Evolutionary conservation across 2,113 vertebrate species (phyloP).

Genomic region (Colaptes auratus): DNA sequence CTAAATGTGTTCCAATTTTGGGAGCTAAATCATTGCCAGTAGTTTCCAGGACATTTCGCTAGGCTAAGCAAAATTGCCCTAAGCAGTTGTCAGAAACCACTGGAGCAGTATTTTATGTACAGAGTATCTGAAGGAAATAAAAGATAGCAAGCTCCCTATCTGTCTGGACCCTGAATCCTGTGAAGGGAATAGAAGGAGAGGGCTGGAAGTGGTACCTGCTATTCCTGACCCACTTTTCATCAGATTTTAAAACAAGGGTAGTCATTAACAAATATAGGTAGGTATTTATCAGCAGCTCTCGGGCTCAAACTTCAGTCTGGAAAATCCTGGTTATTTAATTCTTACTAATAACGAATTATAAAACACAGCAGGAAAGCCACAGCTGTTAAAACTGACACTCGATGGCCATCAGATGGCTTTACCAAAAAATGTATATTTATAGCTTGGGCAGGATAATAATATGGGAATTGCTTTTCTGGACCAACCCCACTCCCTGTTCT

Average conservation of each 20-base stretch:
- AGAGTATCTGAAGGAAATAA: slow-evolving; percentile 76
- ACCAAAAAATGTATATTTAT: not conserved
- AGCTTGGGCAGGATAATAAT: not conserved
- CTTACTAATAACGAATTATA: not conserved
- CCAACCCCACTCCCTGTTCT: not conserved
- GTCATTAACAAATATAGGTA: not conserved
- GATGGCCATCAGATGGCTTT: not conserved
- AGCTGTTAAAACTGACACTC: not conserved
- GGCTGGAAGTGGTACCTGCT: not conserved
- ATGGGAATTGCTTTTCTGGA: not conserved
- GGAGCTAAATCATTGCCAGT: slow-evolving; percentile 86
- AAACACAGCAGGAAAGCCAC: not conserved
- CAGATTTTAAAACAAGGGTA: not conserved
- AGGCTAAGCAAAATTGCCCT: slow-evolving; percentile 91
- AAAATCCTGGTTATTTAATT: not conserved
- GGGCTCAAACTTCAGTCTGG: not conserved
- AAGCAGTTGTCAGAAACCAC: slow-evolving; percentile 89
- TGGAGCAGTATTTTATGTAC: slow-evolving; percentile 76
- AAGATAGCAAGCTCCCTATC: slow-evolving; percentile 59
- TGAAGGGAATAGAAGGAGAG: not conserved
- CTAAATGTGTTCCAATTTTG: slow-evolving; percentile 92
- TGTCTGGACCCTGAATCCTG: not conserved
- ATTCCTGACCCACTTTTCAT: not conserved
- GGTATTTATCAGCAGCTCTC: too few species aligned
- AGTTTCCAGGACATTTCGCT: slow-evolving; percentile 96